Base-by-base conservation (phyloP, 2,797 vertebrate species). In the Amniataba percoides region DNA sequence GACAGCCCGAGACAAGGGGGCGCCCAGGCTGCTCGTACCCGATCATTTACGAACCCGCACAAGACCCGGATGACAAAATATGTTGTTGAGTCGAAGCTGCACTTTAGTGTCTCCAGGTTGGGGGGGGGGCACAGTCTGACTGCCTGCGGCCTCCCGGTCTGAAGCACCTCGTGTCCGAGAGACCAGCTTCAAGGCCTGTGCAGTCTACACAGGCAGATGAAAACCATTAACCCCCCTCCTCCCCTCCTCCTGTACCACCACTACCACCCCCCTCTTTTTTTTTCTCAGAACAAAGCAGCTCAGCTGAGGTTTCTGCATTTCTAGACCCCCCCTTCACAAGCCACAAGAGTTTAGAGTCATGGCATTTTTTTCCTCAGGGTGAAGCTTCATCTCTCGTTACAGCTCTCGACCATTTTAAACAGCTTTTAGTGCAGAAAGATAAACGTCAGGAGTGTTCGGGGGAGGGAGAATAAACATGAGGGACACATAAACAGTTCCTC, bases 231-330 rank as follows among this genome's bases (percentile, higher is more conserved):
- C 66, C 62, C 60, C 82, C 81, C 18, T 34, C 83, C 48, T 80
- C 82, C 81, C 15, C 39, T 82, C 49, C 78, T 73, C 46, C 21
- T 21, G 31, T 31, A 73, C 40, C 72, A 21, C 65, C 40, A 46
- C 65, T 14, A 15, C 64, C n/a, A 48, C 64, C 61, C 52, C 13
- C 34, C 34, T 36, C 34, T 3, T 39, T 40, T 42, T 53, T 55
- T 34, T 61, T 55, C 46, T 64, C 39, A 78, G 87, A 93, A 93
- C 91, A 93, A 93, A 93, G 92, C 87, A 89, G 74, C 89, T 83
- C 88, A 88, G 81, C 84, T 89, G 86, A 88, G 74, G 65, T 84
- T 91, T 83, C 57, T 75, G 45, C 69, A 55, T 8, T 58, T 55
- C 66, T 74, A n/a, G 21, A 48, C 40, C 70, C 7, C 61, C 36